Conservation (phyloP, 2,888 invertebrate species). For the Altica lythri region DNA sequence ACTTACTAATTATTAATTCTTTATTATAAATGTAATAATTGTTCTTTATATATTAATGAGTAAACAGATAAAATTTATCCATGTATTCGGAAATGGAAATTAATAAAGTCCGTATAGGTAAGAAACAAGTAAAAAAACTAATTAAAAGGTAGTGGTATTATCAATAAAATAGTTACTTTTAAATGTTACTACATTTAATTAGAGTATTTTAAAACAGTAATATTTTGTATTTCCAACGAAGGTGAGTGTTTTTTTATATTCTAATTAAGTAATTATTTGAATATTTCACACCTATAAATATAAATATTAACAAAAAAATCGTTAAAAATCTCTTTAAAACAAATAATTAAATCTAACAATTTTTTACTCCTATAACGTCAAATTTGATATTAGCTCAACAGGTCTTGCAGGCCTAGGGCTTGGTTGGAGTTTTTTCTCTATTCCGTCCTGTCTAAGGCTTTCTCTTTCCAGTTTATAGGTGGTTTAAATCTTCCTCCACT, state of each 20-base stretch:
- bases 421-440: background rate
- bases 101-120: conserved; percentile 11
- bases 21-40: conserved; percentile 18
- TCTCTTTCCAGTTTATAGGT: too few species aligned
- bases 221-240: background rate
- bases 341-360: background rate
- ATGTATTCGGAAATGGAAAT: conserved; percentile 9
- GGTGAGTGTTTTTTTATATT: conserved; percentile 2
- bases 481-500: too few species aligned
- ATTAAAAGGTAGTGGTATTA: conserved; percentile 2
- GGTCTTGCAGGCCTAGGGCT: background rate
- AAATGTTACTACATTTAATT: conserved; percentile 11
- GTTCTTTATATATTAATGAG: conserved; percentile 27
- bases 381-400: background rate
- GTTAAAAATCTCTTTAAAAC: too few species aligned
- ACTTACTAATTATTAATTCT: conserved; percentile 10
- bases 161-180: conserved; percentile 6
- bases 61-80: conserved; percentile 14
- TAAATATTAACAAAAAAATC: background rate
- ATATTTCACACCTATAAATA: background rate
- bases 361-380: background rate
- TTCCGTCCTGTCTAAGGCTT: too few species aligned
- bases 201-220: conserved; percentile 10
- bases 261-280: background rate
- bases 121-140: conserved; percentile 5